A percentile compares a stretch with the other conserved stretches of the same genome.
These are phyloP conservation scores for Pandemis heparana DNA, from an alignment of 2,888 invertebrate genomes.

Conservation along the genomic window DNA sequence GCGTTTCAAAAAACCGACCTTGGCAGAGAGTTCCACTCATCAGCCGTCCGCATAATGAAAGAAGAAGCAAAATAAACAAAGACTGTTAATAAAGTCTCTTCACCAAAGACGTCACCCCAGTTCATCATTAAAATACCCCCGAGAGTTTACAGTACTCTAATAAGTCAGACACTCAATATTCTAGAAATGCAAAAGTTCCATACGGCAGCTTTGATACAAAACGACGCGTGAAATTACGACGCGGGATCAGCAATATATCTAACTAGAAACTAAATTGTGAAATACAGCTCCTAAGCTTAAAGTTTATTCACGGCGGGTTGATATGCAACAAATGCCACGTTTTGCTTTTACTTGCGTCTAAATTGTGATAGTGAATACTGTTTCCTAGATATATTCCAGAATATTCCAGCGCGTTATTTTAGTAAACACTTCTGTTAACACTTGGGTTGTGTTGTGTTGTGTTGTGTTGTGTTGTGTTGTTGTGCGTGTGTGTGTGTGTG, in stretches of 20 bases:
- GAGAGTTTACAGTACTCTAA: slow-evolving; percentile 30
- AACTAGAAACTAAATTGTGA: slow-evolving; percentile 44
- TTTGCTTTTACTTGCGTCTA: neutral
- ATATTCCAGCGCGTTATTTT: too few relatives aligned
- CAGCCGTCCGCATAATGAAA: too few relatives aligned
- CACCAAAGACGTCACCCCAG: too few relatives aligned
- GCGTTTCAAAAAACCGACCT: too few relatives aligned
- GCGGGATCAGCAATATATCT: slow-evolving; percentile 42
- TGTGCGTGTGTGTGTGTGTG: too few relatives aligned
- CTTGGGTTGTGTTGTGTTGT: too few relatives aligned
- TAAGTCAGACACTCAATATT: slow-evolving; percentile 7
- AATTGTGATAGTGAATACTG: neutral
- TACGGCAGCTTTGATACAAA: slow-evolving; percentile 63
- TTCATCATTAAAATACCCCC: slow-evolving; percentile 3
- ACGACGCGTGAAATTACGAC: slow-evolving; percentile 68
- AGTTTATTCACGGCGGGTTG: neutral
- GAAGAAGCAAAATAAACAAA: too few relatives aligned
- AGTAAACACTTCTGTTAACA: too few relatives aligned
- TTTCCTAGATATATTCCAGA: neutral
- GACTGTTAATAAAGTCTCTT: too few relatives aligned
- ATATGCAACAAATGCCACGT: slow-evolving; percentile 11
- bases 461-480: too few relatives aligned
- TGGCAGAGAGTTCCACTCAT: too few relatives aligned
- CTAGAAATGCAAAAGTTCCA: slow-evolving; percentile 13
- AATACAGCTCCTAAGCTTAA: slow-evolving; percentile 57